A percentile compares a stretch with the other conserved stretches of the same genome.
Evolutionary conservation across 1,140 invertebrate genomes (phyloP).

Genomic region (Tribolium madens): DNA sequence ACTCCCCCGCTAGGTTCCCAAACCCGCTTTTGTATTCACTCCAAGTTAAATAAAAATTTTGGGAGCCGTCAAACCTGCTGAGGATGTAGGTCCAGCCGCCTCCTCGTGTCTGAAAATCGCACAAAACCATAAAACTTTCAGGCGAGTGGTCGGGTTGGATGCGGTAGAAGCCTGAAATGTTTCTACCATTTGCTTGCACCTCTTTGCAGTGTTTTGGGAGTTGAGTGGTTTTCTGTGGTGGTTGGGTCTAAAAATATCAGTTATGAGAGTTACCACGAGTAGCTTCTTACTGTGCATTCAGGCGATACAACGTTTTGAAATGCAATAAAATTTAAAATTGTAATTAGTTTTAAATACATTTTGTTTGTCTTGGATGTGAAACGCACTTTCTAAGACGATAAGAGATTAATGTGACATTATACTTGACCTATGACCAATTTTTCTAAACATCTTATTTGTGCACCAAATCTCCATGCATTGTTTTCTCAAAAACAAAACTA

Average conservation of each 20-base stretch:
- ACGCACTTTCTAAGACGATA: too few relatives aligned
- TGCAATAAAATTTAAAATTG: too few relatives aligned
- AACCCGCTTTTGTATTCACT: conserved; percentile 71
- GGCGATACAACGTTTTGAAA: too few relatives aligned
- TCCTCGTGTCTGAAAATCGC: conserved; percentile 68
- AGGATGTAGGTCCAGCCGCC: conserved; percentile 76
- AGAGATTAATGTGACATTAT: too few relatives aligned
- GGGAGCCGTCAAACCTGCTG: conserved; percentile 71
- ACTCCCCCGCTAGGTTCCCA: conserved; percentile 66
- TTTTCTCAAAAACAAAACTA: too few relatives aligned
- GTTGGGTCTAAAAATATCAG: not conserved
- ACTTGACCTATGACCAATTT: too few relatives aligned
- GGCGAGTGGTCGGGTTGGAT: conserved; percentile 56
- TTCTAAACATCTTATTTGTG: too few relatives aligned
- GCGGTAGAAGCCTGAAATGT: conserved; percentile 63
- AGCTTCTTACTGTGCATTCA: too few relatives aligned
- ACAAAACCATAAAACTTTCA: conserved; percentile 71
- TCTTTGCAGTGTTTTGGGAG: conserved; percentile 45
- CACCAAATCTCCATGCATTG: too few relatives aligned
- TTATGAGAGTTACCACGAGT: too few relatives aligned
- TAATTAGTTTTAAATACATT: too few relatives aligned
- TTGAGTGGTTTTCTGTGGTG: not conserved
- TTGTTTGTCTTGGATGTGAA: too few relatives aligned
- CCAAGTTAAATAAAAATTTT: conserved; percentile 75
- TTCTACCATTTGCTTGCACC: conserved; percentile 16